phyloP scores from a whole-genome alignment of 2,888 invertebrate species.

The Drosophila sordidula region DNA sequence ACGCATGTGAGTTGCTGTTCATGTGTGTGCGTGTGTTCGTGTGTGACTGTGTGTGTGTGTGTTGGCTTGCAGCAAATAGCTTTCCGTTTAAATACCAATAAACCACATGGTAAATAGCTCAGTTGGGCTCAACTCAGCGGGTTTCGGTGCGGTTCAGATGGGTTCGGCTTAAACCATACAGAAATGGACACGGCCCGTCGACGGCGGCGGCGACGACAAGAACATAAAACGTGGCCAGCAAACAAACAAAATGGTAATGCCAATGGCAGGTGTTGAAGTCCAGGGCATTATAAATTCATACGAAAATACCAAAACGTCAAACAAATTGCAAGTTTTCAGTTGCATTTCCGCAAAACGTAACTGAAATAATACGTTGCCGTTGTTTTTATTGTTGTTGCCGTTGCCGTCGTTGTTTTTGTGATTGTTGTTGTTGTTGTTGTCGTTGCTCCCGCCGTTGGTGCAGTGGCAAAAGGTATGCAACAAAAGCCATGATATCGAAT shows the following conservation, averaged over 20 bases:
- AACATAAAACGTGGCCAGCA: slow-evolving; percentile 25
- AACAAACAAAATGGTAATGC: slow-evolving; percentile 41
- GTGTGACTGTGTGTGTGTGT: slow-evolving; percentile 21
- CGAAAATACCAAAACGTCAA: slow-evolving; percentile 75
- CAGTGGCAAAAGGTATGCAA: slow-evolving; percentile 60
- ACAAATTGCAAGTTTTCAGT: slow-evolving; percentile 79
- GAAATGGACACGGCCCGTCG: slow-evolving; percentile 22
- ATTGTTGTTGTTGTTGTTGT: neutral
- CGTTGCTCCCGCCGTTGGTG: slow-evolving; percentile 22
- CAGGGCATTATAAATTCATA: slow-evolving; percentile 73
- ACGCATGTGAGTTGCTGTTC: slow-evolving; percentile 61
- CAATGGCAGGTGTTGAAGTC: slow-evolving; percentile 74
- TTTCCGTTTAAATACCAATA: slow-evolving; percentile 71
- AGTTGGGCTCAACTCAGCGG: slow-evolving; percentile 12
- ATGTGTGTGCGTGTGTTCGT: slow-evolving; percentile 15
- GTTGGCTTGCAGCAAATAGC: slow-evolving; percentile 25
- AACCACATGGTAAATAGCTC: slow-evolving; percentile 59
- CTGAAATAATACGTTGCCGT: slow-evolving; percentile 72
- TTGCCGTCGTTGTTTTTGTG: neutral
- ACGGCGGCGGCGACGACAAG: slow-evolving; percentile 28
- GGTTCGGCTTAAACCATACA: slow-evolving; percentile 2
- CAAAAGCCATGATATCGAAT: slow-evolving; percentile 63
- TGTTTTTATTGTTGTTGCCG: too few relatives aligned
- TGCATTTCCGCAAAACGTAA: slow-evolving; percentile 77
- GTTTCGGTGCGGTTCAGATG: slow-evolving; percentile 2